Percentiles rank a stretch among this genome's conserved stretches.
phyloP scores from a whole-genome alignment of 2,113 vertebrate species.

The Clarias macrocephalus region DNA sequence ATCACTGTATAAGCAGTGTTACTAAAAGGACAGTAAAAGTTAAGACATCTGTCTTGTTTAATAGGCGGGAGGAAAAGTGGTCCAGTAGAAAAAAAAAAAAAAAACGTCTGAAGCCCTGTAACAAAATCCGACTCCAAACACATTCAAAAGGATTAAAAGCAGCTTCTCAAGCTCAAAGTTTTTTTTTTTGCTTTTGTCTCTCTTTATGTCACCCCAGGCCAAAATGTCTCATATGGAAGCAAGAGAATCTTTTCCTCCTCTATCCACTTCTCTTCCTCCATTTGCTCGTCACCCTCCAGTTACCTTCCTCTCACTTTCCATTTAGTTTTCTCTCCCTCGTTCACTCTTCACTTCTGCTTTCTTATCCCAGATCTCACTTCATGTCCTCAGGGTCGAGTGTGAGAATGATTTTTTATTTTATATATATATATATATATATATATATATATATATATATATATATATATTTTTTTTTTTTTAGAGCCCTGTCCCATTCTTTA shows the following conservation, averaged over 20 bases:
- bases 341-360: constrained; percentile 15
- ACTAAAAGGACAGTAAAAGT: constrained; percentile 3
- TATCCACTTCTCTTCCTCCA: neutral
- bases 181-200: constrained; percentile 5
- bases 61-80: neutral
- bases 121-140: neutral
- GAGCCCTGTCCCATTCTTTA: neutral
- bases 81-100: neutral
- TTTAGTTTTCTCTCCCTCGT: neutral
- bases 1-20: neutral
- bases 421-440: too few relatives aligned
- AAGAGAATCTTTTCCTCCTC: constrained; percentile 11
- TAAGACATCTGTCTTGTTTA: neutral
- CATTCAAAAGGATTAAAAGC: neutral
- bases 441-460: too few relatives aligned
- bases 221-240: constrained; percentile 35
- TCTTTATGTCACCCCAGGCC: constrained; percentile 21
- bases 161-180: neutral
- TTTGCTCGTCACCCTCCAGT: constrained; percentile 24
- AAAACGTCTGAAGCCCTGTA: neutral
- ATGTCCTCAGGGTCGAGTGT: neutral
- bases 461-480: too few relatives aligned
- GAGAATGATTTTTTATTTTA: neutral
- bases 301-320: neutral
- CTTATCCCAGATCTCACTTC: neutral